Evolutionary conservation across 2,113 vertebrate species (phyloP).

Genomic region (Bagarius yarrelli): DNA sequence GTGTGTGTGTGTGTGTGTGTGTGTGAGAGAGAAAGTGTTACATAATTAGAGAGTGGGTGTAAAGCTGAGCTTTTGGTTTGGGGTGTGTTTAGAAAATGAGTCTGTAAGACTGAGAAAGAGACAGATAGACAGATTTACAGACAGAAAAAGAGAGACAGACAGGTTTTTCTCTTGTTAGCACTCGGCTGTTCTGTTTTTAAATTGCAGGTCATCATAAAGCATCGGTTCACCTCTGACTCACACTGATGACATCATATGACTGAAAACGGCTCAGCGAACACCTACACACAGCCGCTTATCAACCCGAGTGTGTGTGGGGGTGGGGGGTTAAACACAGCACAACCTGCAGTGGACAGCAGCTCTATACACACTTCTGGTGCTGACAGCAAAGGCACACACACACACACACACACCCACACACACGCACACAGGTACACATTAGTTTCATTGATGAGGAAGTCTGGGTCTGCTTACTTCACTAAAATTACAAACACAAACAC

Average conservation of each 20-base stretch:
- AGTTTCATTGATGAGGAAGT: conserved; percentile 1
- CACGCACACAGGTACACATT: not conserved
- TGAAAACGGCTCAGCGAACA: not conserved
- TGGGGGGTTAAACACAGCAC: not conserved
- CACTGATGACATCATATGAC: conserved; percentile 26
- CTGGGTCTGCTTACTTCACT: not conserved
- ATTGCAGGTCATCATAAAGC: conserved; percentile 4
- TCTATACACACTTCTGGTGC: not conserved
- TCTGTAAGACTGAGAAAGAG: not conserved
- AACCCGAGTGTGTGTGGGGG: not conserved
- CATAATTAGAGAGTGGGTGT: conserved; percentile 22
- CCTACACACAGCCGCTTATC: not conserved
- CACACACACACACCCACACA: not conserved
- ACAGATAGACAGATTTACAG: conserved; percentile 46
- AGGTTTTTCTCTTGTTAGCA: not conserved
- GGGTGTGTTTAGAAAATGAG: conserved; percentile 10
- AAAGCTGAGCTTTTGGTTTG: conserved; percentile 15
- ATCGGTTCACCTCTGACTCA: conserved; percentile 8
- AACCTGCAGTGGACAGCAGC: not conserved
- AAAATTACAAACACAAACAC: not conserved
- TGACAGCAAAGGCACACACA: not conserved
- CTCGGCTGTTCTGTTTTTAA: not conserved
- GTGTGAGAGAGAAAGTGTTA: not conserved
- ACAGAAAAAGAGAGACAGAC: conserved; percentile 42
- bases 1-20: conserved; percentile 17